Percentiles rank a stretch among this genome's conserved stretches.
These are phyloP conservation scores for Phoebastria nigripes DNA, from an alignment of 2,797 vertebrate genomes.

Conservation along the genomic window DNA sequence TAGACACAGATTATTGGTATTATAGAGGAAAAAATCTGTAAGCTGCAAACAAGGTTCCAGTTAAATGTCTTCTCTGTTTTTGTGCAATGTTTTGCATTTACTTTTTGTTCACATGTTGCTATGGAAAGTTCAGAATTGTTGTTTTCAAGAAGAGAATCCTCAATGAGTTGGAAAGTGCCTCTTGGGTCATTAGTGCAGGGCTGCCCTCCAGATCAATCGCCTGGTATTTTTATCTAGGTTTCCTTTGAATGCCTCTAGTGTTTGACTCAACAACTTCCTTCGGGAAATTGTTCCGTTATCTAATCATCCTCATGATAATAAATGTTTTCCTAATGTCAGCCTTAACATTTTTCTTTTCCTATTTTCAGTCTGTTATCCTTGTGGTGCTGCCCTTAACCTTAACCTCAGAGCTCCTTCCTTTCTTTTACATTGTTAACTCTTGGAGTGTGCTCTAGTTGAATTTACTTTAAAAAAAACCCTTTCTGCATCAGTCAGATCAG, in stretches of 20 bases:
- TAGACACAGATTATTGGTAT: not conserved
- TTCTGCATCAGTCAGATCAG: not conserved
- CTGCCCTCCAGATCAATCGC: slow-evolving; percentile 1
- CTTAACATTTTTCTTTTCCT: slow-evolving; percentile 28
- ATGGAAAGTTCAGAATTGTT: not conserved
- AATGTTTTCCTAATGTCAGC: slow-evolving; percentile 52
- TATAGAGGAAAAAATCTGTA: not conserved
- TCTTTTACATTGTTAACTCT: not conserved
- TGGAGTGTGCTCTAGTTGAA: not conserved
- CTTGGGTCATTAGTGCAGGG: slow-evolving; percentile 31
- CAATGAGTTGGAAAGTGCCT: slow-evolving; percentile 21
- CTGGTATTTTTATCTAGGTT: slow-evolving; percentile 43
- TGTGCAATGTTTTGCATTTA: not conserved
- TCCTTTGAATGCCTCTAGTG: slow-evolving; percentile 51
- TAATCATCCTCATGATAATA: slow-evolving; percentile 55
- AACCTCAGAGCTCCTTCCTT: not conserved
- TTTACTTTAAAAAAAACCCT: not conserved
- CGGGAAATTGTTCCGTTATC: slow-evolving; percentile 59
- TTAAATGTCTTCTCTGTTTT: not conserved
- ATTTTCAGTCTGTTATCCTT: slow-evolving; percentile 28
- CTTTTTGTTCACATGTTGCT: not conserved
- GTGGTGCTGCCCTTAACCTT: slow-evolving; percentile 29
- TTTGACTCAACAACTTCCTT: slow-evolving; percentile 56
- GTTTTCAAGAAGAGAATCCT: slow-evolving; percentile 9
- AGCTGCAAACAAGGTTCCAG: not conserved